These are phyloP conservation scores for Acanthosepion esculentum DNA, from an alignment of 2,888 invertebrate genomes.

Conservation along the genomic window DNA sequence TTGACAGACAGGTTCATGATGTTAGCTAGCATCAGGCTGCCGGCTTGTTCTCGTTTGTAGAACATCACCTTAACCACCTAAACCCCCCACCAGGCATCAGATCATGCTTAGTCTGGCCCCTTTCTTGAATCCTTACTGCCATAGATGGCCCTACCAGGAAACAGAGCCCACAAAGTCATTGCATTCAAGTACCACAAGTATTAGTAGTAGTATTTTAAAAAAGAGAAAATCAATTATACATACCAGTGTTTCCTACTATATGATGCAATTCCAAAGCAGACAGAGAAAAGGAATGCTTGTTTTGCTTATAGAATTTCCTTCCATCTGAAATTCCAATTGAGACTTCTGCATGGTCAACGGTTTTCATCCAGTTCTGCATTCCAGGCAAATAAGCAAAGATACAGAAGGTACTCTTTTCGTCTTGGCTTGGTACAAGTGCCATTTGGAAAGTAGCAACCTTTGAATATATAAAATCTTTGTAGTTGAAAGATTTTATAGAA, in stretches of 20 bases:
- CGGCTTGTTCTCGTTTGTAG: too few relatives aligned
- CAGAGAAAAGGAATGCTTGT: constrained; percentile 24
- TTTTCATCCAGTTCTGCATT: constrained; percentile 38
- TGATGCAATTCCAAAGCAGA: constrained; percentile 39
- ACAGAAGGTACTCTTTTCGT: constrained; percentile 1
- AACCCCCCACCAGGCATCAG: too few relatives aligned
- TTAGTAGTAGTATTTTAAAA: too few relatives aligned
- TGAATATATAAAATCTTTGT: neutral
- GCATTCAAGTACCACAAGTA: too few relatives aligned
- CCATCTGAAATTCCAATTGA: constrained; percentile 46
- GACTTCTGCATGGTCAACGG: constrained; percentile 37
- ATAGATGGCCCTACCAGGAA: too few relatives aligned
- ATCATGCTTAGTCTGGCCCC: too few relatives aligned
- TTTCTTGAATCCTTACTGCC: too few relatives aligned
- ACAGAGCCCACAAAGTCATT: too few relatives aligned
- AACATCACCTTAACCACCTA: too few relatives aligned
- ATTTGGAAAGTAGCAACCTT: constrained; percentile 45
- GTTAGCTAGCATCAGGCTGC: too few relatives aligned
- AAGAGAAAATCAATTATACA: neutral
- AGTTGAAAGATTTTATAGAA: too few relatives aligned
- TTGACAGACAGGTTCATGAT: too few relatives aligned
- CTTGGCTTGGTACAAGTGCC: constrained; percentile 37
- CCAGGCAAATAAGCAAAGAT: constrained; percentile 44
- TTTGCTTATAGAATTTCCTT: constrained; percentile 39
- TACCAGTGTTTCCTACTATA: constrained; percentile 42